Evolutionary conservation across 2,113 vertebrate species (phyloP).

Genomic region (Ptilorrhoa leucosticta): DNA sequence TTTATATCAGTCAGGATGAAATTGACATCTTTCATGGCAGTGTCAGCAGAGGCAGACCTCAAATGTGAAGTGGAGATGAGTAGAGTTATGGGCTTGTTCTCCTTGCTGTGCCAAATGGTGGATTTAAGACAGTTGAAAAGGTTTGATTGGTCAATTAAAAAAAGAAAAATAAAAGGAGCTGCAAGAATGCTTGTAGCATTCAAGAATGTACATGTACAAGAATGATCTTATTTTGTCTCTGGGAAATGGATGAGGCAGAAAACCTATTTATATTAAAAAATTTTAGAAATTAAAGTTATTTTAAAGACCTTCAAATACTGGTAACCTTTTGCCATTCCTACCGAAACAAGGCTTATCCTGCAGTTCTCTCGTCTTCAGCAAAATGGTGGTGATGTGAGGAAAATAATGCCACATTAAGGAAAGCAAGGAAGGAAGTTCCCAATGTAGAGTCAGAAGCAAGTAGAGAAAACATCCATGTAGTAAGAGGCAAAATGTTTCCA

Average conservation of each 20-base stretch:
- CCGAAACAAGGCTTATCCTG: background rate
- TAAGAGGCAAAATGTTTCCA: background rate
- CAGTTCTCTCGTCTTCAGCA: background rate
- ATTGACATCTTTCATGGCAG: rapidly evolving
- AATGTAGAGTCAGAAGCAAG: background rate
- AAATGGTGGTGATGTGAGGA: background rate
- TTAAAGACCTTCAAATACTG: background rate
- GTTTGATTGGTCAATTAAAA: background rate
- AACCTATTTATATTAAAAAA: background rate
- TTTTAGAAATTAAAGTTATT: background rate
- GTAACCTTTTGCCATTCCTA: background rate
- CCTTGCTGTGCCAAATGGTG: background rate
- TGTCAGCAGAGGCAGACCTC: background rate
- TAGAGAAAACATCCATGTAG: background rate
- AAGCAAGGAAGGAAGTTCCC: background rate
- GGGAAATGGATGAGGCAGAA: background rate
- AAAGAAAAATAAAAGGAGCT: background rate
- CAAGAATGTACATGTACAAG: background rate
- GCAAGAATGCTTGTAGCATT: background rate
- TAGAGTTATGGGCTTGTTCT: background rate
- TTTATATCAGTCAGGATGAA: background rate
- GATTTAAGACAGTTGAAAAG: background rate
- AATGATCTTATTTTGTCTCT: background rate
- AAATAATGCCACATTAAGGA: background rate
- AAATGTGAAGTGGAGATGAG: background rate